phyloP scores from a whole-genome alignment of 2,888 invertebrate species.

The Opisthograptis luteolata region DNA sequence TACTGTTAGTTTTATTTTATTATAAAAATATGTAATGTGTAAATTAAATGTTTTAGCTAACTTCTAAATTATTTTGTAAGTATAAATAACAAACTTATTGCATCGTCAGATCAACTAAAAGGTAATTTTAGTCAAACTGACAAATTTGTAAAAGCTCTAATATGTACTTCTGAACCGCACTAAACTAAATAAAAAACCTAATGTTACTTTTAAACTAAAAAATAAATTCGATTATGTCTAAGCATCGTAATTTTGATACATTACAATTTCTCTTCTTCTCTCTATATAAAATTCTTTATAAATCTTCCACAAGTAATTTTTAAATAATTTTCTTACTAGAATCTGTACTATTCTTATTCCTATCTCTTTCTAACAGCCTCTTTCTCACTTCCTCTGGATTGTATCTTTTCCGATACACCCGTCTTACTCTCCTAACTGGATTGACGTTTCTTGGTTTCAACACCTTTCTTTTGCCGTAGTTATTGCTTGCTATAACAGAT shows the following conservation, averaged over 20 bases:
- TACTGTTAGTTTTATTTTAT: not conserved
- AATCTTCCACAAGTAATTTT: not conserved
- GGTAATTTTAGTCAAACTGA: constrained; percentile 70
- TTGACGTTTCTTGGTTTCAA: constrained; percentile 65
- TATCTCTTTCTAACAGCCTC: constrained; percentile 75
- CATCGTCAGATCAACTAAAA: constrained; percentile 78
- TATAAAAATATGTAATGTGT: not conserved
- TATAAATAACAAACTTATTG: constrained; percentile 17
- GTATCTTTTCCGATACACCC: constrained; percentile 76
- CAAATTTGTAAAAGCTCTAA: constrained; percentile 51
- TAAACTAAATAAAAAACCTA: not conserved
- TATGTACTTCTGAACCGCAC: not conserved
- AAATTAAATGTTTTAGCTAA: not conserved
- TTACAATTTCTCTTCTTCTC: too few relatives aligned
- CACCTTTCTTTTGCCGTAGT: constrained; percentile 57
- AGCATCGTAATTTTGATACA: too few relatives aligned
- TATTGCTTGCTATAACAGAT: constrained; percentile 26
- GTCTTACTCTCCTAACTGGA: constrained; percentile 72
- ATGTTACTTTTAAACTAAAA: not conserved
- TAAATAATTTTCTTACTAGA: constrained; percentile 26
- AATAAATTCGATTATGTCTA: not conserved
- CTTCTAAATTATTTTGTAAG: not conserved
- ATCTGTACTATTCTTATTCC: constrained; percentile 50
- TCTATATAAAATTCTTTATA: too few relatives aligned
- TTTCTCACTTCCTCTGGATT: constrained; percentile 81